These are phyloP conservation scores for Erebia palarica DNA, from an alignment of 2,888 invertebrate genomes.

Conservation along the genomic window DNA sequence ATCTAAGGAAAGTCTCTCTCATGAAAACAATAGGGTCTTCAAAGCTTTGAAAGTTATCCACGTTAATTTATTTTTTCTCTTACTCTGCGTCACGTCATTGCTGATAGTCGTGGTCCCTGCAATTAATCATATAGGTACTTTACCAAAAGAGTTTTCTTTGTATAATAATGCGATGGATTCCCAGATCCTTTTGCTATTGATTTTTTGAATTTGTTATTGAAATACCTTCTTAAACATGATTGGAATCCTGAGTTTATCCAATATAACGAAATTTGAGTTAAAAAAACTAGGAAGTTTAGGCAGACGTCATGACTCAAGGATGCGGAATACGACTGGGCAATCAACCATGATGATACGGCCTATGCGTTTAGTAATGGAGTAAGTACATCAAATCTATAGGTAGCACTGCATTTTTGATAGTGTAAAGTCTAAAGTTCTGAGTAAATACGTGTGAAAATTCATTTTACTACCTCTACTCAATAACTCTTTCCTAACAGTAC, in stretches of 20 bases:
- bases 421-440: not conserved
- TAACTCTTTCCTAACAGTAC: too few species aligned
- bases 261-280: conserved; percentile 8
- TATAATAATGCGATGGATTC: too few species aligned
- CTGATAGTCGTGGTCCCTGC: too few species aligned
- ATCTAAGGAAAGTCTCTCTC: not conserved
- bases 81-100: too few species aligned
- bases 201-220: too few species aligned
- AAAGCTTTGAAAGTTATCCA: not conserved
- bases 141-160: too few species aligned
- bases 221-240: not conserved
- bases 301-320: conserved; percentile 51
- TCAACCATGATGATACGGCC: conserved; percentile 41
- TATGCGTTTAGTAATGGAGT: conserved; percentile 36
- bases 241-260: not conserved
- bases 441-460: too few species aligned
- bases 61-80: not conserved
- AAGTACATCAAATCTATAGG: not conserved
- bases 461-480: too few species aligned
- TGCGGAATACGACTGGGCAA: conserved; percentile 55
- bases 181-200: too few species aligned
- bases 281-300: conserved; percentile 56
- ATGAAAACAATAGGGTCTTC: not conserved
- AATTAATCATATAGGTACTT: too few species aligned
- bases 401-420: not conserved